phyloP scores from a whole-genome alignment of 2,797 vertebrate species.

The Chaunax sp. region DNA sequence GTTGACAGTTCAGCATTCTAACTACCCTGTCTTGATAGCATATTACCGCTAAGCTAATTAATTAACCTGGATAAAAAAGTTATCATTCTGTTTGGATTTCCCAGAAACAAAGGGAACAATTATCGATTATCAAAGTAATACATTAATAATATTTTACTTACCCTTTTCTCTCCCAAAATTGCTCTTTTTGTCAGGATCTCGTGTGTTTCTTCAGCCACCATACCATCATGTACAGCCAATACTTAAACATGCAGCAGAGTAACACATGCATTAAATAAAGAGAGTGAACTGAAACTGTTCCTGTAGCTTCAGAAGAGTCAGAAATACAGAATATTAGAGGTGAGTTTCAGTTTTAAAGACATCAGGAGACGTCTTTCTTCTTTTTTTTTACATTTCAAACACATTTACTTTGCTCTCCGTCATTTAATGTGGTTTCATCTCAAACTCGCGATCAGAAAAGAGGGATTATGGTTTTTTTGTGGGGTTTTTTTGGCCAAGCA shows the following conservation, averaged over 20 bases:
- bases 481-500: conserved; percentile 22
- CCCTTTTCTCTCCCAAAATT: neutral
- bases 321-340: neutral
- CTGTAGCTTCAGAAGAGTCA: neutral
- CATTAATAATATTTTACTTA: no score
- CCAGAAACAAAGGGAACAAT: no score
- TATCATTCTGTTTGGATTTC: no score
- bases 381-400: neutral
- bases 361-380: no score
- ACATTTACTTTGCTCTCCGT: neutral
- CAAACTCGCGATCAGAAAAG: conserved; percentile 21
- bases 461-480: conserved; percentile 42
- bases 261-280: neutral
- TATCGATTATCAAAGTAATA: no score
- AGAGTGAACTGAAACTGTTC: no score
- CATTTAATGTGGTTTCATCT: conserved; percentile 41
- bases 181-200: neutral
- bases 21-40: no score
- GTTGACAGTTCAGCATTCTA: no score
- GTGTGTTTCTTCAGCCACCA: neutral
- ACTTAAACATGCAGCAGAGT: conserved; percentile 1
- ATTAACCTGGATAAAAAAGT: no score
- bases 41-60: no score
- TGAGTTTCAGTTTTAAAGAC: neutral
- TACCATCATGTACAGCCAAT: neutral